These are phyloP conservation scores for Lepidochrysops patricia DNA, from an alignment of 2,888 invertebrate species.

Conservation along the genomic window DNA sequence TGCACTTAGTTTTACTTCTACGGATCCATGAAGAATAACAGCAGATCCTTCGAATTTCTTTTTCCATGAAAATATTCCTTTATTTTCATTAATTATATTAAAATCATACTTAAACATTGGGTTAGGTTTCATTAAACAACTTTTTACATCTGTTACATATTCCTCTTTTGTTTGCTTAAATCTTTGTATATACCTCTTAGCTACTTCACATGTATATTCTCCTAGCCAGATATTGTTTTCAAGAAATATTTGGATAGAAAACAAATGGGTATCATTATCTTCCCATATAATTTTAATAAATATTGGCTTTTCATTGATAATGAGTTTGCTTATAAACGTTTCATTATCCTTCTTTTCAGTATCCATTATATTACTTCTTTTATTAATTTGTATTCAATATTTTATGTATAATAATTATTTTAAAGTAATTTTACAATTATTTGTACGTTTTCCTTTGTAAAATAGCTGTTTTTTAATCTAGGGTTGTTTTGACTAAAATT, in stretches of 20 bases:
- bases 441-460: no score
- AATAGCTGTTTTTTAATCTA: no score
- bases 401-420: no score
- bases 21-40: conserved; percentile 37
- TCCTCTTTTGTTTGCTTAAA: conserved; percentile 35
- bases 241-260: conserved; percentile 43
- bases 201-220: conserved; percentile 36
- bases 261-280: conserved; percentile 34
- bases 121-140: conserved; percentile 28
- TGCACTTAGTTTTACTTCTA: conserved; percentile 32
- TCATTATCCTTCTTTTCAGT: neutral
- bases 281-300: conserved; percentile 45
- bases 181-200: conserved; percentile 31
- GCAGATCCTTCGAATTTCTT: conserved; percentile 35
- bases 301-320: conserved; percentile 29
- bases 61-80: conserved; percentile 45
- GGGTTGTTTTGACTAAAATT: no score
- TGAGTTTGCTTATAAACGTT: conserved; percentile 33
- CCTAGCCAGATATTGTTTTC: conserved; percentile 44
- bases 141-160: conserved; percentile 37
- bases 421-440: no score
- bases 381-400: no score
- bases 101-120: conserved; percentile 35
- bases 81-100: conserved; percentile 22
- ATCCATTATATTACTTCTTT: conserved; percentile 15